Evolutionary conservation across 2,113 vertebrate species (phyloP).

Genomic region (Dolichotis patagonum): DNA sequence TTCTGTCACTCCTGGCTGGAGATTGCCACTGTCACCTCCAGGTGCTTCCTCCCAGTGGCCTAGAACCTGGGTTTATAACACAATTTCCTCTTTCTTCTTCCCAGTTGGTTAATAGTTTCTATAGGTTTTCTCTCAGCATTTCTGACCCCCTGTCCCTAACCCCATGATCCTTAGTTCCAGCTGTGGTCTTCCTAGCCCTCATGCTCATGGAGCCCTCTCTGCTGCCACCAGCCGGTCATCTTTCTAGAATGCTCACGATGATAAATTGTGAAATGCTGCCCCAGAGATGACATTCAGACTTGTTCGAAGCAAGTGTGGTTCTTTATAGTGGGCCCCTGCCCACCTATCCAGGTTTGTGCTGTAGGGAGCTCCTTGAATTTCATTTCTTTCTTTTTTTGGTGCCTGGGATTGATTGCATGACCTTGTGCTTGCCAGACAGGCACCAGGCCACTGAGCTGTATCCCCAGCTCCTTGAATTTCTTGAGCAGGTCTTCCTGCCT

Average conservation of each 20-base stretch:
- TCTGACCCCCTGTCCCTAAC: not conserved
- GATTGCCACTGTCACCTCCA: not conserved
- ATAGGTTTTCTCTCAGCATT: not conserved
- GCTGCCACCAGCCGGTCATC: not conserved
- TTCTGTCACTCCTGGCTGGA: not conserved
- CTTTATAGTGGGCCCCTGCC: not conserved
- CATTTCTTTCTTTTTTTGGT: no score
- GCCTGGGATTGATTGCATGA: no score
- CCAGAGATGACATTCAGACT: not conserved
- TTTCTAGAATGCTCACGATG: not conserved
- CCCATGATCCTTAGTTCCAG: not conserved
- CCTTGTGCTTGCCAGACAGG: no score
- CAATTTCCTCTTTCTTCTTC: not conserved
- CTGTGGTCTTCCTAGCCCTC: not conserved
- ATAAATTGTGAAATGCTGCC: not conserved
- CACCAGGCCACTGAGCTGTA: no score
- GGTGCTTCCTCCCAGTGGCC: not conserved
- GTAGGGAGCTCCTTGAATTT: not conserved
- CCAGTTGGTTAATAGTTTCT: not conserved
- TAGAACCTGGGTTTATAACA: no score
- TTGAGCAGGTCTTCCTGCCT: not conserved
- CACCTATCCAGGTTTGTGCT: not conserved
- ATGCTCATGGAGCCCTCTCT: not conserved
- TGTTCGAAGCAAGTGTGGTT: accelerated
- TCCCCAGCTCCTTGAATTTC: not conserved